Evolutionary conservation across 2,888 invertebrate genomes (phyloP).

Genomic region (Cantharis nigra): DNA sequence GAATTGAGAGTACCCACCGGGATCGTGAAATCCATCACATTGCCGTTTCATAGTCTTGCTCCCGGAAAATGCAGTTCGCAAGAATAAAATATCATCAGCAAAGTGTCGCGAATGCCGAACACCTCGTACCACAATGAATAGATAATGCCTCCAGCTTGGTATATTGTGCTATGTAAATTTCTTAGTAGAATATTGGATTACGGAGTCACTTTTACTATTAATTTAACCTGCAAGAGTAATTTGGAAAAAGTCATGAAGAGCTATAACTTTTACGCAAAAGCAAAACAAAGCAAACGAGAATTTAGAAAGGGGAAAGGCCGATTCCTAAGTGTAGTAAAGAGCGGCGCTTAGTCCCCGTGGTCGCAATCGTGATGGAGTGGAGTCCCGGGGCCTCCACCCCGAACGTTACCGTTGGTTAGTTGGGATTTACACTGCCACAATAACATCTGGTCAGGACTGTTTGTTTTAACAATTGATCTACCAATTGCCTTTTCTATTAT

Average conservation of each 20-base stretch:
- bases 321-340: constrained; percentile 36
- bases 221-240: constrained; percentile 32
- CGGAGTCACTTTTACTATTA: constrained; percentile 27
- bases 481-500: constrained; percentile 47
- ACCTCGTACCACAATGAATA: constrained; percentile 46
- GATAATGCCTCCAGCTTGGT: constrained; percentile 43
- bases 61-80: constrained; percentile 37
- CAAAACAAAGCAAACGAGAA: constrained; percentile 32
- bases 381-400: constrained; percentile 45
- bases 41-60: constrained; percentile 50
- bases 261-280: constrained; percentile 39
- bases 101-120: constrained; percentile 42
- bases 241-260: constrained; percentile 35
- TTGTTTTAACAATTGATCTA: constrained; percentile 50
- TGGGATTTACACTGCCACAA: constrained; percentile 49
- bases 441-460: constrained; percentile 46
- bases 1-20: constrained; percentile 54
- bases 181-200: constrained; percentile 10
- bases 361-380: constrained; percentile 47
- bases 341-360: constrained; percentile 40
- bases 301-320: constrained; percentile 33
- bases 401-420: constrained; percentile 48
- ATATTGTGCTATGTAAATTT: constrained; percentile 44
- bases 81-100: constrained; percentile 48
- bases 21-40: constrained; percentile 55